Evolutionary conservation across 2,113 vertebrate genomes (phyloP), one percentile per base, ranked within the genome.

Genomic region (Electrona antarctica): DNA sequence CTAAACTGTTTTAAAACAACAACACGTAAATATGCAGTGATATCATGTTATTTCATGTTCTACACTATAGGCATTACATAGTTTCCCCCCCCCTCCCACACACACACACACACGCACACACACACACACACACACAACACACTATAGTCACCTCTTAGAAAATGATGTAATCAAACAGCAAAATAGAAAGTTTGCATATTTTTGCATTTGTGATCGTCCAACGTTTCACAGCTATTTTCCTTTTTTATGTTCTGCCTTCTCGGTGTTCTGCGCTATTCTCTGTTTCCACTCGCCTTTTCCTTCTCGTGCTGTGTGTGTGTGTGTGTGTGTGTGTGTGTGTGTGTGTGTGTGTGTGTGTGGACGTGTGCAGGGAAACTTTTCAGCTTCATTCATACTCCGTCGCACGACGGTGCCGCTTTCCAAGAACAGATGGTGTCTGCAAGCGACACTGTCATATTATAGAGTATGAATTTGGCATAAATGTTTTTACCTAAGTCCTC

Each of bases 131-230:
- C 81, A 87, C 81, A 91, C 78, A 86, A 81, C 86, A 85, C 82
- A 87, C 84, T 80, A 86, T 85, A 87, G 83, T 90, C 90, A 87
- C 14, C 87, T 92, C 85, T 92, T 93, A 93, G 88, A 93, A 93
- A 92, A 90, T 81, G 83, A 93, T 85, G 88, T 91, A 71, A 84
- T 91, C 81, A 85, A 91, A 91, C 85, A 90, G 87, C 85, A 90
- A 92, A 91, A 92, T 91, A 92, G 83, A 93, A 93, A 92, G 93
- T 93, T 93, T 93, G 90, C 92, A 95, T 94, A 94, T 92, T 94
- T 94, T 92, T 90, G 87, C 93, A 92, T 92, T 90, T 79, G 90
- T 93, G 90, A 92, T 85, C 92, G 83, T 90, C 88, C 85, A 79
- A 82, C 87, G 88, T 91, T 91, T 95, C 90, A 87, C 72, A 93